phyloP scores from a whole-genome alignment of 1,140 invertebrate genomes.

The Stratiolaelaps scimitus region DNA sequence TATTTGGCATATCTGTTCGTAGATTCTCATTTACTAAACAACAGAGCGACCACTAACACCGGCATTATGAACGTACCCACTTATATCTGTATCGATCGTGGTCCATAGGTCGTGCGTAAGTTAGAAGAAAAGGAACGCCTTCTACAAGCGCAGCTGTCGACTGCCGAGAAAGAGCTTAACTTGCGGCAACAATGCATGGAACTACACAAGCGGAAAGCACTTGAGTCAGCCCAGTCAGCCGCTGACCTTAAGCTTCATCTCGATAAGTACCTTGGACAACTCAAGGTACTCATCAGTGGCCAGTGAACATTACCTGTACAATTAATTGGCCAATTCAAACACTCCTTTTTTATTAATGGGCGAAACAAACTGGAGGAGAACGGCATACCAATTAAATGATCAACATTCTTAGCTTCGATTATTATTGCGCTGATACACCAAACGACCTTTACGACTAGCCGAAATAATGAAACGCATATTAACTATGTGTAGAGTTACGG shows the following conservation, averaged over 20 bases:
- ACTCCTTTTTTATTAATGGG: slow-evolving; percentile 47
- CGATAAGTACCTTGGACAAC: slow-evolving; percentile 49
- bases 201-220: slow-evolving; percentile 92
- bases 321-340: slow-evolving; percentile 8
- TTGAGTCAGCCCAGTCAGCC: slow-evolving; percentile 80
- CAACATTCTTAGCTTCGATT: too few relatives aligned
- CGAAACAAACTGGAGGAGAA: slow-evolving; percentile 93
- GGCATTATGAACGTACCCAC: too few relatives aligned
- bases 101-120: slow-evolving; percentile 61
- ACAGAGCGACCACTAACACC: too few relatives aligned
- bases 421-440: too few relatives aligned
- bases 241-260: slow-evolving; percentile 93
- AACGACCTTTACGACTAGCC: too few relatives aligned
- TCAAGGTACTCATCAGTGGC: slow-evolving; percentile 35
- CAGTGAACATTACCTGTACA: slow-evolving; percentile 23
- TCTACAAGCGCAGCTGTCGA: slow-evolving; percentile 76
- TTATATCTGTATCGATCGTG: too few relatives aligned
- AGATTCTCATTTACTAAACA: too few relatives aligned
- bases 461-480: too few relatives aligned
- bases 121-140: slow-evolving; percentile 93
- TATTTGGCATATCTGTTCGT: too few relatives aligned
- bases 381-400: too few relatives aligned
- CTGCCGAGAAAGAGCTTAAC: slow-evolving; percentile 84
- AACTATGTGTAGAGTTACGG: too few relatives aligned
- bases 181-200: slow-evolving; percentile 86